Evolutionary conservation across 92 coral and sea anemone species (phyloP), one percentile per base, ranked within the genome.

Genomic region (Palythoa heliodiscus): DNA sequence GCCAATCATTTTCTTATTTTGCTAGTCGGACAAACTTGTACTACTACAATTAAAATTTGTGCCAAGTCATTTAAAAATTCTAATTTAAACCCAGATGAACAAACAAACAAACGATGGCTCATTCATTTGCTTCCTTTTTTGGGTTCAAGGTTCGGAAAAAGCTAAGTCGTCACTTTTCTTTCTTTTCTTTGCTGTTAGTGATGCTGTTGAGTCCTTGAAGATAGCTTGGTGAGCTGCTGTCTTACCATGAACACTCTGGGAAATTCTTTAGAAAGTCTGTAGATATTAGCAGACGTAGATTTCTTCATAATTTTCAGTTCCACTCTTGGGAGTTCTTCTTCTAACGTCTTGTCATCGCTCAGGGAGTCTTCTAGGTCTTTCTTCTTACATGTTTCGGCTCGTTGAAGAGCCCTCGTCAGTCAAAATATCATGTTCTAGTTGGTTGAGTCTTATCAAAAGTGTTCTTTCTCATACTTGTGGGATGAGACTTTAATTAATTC

Each of bases 171-270:
- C 40, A n/a, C n/a, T 69, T 35, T 69, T 15, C 73, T 35, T 69
- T 69, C 73, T 35, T 69, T 61, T 70, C 73, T 11, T 25, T 70
- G 47, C 73, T 70, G 47, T 2, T 1, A 37, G 40, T 70, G 73
- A 70, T 70, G 15, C 47, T 70, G 73, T 70, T 70, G 73, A 24
- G 73, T 7, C 73, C 8, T 37, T 68, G 72, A 22, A 68, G 72
- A 68, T 68, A 37, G 72, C 72, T 68, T 68, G 72, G 72, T 68
- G 72, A n/a, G n/a, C n/a, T n/a, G n/a, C n/a, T n/a, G n/a, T n/a
- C n/a, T n/a, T n/a, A n/a, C n/a, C n/a, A n/a, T n/a, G n/a, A 68
- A 68, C 72, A 68, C 17, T 68, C 72, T 68, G 72, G 72, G 66
- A 58, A 58, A 58, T 58, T 58, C 66, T 58, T n/a, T n/a, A n/a